A percentile compares a stretch with the other conserved stretches of the same genome.
These are phyloP conservation scores for Cariama cristata DNA, from an alignment of 2,113 vertebrate species.

Conservation along the genomic window DNA sequence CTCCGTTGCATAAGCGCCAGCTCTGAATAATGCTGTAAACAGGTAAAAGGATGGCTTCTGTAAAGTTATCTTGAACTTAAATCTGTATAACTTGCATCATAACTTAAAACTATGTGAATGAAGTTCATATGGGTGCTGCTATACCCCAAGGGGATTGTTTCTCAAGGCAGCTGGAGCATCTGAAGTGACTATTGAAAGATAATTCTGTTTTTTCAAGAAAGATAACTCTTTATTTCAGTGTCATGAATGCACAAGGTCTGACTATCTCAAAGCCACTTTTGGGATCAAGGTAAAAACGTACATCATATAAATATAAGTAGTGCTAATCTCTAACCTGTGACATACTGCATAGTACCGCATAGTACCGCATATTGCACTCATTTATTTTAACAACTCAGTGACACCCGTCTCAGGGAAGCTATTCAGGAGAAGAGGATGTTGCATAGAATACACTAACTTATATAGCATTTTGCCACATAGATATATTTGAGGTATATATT, in stretches of 20 bases:
- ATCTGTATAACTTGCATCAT: background rate
- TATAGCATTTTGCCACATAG: background rate
- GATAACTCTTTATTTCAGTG: background rate
- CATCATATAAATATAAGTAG: background rate
- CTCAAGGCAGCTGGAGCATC: background rate
- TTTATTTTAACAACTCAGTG: background rate
- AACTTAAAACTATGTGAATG: background rate
- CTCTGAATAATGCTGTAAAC: background rate
- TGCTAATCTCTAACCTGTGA: background rate
- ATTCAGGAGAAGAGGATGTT: background rate
- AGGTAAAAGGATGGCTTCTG: background rate
- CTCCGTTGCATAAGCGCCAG: background rate
- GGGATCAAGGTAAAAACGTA: background rate
- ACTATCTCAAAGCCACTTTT: background rate
- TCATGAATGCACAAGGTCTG: background rate
- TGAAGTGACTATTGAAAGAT: background rate
- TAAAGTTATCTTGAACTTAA: background rate
- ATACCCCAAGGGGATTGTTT: background rate
- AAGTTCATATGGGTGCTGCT: background rate
- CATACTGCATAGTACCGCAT: background rate
- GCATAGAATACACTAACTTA: background rate
- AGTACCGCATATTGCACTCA: background rate
- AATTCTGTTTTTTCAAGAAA: background rate
- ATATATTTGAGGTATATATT: background rate
- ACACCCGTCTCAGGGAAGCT: background rate